phyloP scores from a whole-genome alignment of 2,888 invertebrate species.

The Stratiomys singularior region DNA sequence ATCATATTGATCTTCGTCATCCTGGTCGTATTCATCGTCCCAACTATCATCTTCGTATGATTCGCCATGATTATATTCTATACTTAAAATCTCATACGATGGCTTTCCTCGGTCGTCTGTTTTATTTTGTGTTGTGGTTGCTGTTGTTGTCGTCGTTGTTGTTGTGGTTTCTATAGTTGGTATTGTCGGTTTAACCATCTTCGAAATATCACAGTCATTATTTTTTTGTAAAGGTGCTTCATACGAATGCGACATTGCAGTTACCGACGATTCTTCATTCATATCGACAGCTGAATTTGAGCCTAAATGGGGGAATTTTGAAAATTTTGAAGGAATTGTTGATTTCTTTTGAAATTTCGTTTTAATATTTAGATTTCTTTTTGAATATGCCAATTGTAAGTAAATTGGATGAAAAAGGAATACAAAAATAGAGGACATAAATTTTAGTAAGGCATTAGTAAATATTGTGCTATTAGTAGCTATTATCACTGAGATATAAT shows the following conservation, averaged over 20 bases:
- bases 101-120: conserved; percentile 45
- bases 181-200: conserved; percentile 6
- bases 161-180: conserved; percentile 27
- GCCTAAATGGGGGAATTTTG: conserved; percentile 44
- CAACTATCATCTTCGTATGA: conserved; percentile 46
- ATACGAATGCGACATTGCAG: conserved; percentile 11
- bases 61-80: conserved; percentile 49
- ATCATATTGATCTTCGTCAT: conserved; percentile 48
- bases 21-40: conserved; percentile 45
- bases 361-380: conserved; percentile 1
- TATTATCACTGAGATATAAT: not conserved
- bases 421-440: conserved; percentile 6
- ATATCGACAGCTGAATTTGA: conserved; percentile 29
- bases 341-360: conserved; percentile 26
- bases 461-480: not conserved
- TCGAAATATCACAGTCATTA: conserved; percentile 36
- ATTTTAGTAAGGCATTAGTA: conserved; percentile 24
- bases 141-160: conserved; percentile 23
- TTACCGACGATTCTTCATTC: conserved; percentile 27
- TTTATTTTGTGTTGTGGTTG: conserved; percentile 14
- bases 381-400: conserved; percentile 17
- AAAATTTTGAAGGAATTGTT: conserved; percentile 40
- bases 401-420: conserved; percentile 12
- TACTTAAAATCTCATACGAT: conserved; percentile 50
- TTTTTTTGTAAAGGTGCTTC: not conserved